phyloP scores from a whole-genome alignment of 1,140 invertebrate genomes.

The Drosophila persimilis region DNA sequence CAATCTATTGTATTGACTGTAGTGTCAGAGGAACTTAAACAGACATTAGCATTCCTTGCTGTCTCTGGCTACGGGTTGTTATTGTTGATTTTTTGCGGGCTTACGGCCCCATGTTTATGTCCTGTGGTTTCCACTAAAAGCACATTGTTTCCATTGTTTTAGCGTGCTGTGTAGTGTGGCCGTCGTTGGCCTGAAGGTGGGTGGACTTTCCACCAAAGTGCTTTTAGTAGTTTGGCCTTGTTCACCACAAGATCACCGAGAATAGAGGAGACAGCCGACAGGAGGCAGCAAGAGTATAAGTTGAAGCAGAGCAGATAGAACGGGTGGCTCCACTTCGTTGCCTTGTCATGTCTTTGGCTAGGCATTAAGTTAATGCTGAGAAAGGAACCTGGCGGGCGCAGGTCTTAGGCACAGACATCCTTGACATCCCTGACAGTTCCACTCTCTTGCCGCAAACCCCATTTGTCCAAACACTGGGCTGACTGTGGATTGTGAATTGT shows the following conservation, averaged over 20 bases:
- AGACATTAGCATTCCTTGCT: neutral
- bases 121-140: conserved; percentile 47
- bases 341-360: conserved; percentile 73
- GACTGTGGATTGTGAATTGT: neutral
- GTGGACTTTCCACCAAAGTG: conserved; percentile 69
- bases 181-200: conserved; percentile 7
- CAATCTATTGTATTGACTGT: neutral
- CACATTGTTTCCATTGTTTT: conserved; percentile 52
- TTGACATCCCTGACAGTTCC: conserved; percentile 70
- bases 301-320: no score
- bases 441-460: conserved; percentile 27
- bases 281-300: neutral
- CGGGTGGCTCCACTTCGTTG: conserved; percentile 12
- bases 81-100: conserved; percentile 14
- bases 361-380: conserved; percentile 77
- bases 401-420: conserved; percentile 47
- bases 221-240: conserved; percentile 76
- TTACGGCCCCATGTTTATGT: conserved; percentile 53
- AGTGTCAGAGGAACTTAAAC: conserved; percentile 14
- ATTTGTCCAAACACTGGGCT: conserved; percentile 38
- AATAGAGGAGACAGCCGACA: conserved; percentile 8
- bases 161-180: conserved; percentile 41
- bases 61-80: no score
- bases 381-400: conserved; percentile 25
- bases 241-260: conserved; percentile 64